Conservation (phyloP, 2,113 vertebrate species). For the Mellivora capensis region DNA sequence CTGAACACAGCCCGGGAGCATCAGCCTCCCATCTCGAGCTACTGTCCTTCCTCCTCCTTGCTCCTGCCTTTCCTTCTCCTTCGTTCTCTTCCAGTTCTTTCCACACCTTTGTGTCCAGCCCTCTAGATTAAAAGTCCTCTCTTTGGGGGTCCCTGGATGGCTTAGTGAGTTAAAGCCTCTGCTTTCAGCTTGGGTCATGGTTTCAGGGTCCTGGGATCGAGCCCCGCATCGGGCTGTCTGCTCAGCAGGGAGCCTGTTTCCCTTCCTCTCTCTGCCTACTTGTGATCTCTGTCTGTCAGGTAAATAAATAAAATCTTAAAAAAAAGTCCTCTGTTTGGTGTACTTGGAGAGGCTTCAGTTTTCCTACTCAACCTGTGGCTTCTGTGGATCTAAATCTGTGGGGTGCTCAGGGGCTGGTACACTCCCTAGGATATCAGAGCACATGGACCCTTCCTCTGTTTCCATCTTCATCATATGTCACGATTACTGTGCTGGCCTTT, state of each 20-base stretch:
- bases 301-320: no score
- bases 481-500: not conserved
- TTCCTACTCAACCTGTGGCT: not conserved
- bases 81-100: not conserved
- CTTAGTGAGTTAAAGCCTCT: no score
- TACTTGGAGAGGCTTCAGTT: not conserved
- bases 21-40: no score
- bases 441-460: not conserved
- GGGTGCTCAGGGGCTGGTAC: not conserved
- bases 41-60: not conserved
- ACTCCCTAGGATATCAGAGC: no score
- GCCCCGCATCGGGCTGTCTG: no score
- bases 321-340: not conserved
- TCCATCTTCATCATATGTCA: not conserved
- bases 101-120: not conserved
- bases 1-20: not conserved
- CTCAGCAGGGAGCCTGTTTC: no score
- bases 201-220: no score
- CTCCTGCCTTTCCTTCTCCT: not conserved
- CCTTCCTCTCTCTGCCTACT: no score
- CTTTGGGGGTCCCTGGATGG: not conserved
- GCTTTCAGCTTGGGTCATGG: no score
- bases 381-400: not conserved
- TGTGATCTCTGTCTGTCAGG: no score
- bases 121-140: not conserved